Conservation (phyloP, 2,113 vertebrate species). For the Corythornis madagascariensis region DNA sequence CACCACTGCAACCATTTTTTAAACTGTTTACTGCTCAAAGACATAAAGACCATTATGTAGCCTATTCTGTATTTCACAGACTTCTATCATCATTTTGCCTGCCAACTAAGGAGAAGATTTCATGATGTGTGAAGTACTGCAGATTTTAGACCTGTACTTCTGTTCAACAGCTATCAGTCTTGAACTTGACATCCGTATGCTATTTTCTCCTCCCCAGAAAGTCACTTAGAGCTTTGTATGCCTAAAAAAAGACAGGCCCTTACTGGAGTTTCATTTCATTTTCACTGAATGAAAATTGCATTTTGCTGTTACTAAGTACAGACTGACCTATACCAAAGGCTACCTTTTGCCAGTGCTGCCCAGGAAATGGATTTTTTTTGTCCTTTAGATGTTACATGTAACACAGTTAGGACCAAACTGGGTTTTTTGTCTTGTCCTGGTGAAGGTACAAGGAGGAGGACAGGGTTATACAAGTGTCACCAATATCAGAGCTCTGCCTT, state of each 20-base stretch:
- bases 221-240: constrained; percentile 3
- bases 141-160: constrained; percentile 61
- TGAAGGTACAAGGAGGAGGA: background rate
- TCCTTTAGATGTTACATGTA: background rate
- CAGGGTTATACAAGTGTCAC: background rate
- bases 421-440: background rate
- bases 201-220: constrained; percentile 56
- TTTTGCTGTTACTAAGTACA: background rate
- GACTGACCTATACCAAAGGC: constrained; percentile 8
- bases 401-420: background rate
- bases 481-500: background rate
- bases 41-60: background rate
- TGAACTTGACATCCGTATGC: constrained; percentile 58
- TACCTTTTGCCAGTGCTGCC: background rate
- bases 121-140: constrained; percentile 46
- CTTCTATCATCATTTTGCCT: constrained; percentile 12
- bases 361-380: background rate
- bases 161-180: constrained; percentile 52
- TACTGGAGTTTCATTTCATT: constrained; percentile 13
- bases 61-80: constrained; percentile 42
- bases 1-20: background rate
- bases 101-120: constrained; percentile 41
- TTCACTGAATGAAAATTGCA: constrained; percentile 31
- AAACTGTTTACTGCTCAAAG: background rate
- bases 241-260: background rate